Conservation (phyloP, 2,888 invertebrate genomes). For the Rhamnusium bicolor region DNA sequence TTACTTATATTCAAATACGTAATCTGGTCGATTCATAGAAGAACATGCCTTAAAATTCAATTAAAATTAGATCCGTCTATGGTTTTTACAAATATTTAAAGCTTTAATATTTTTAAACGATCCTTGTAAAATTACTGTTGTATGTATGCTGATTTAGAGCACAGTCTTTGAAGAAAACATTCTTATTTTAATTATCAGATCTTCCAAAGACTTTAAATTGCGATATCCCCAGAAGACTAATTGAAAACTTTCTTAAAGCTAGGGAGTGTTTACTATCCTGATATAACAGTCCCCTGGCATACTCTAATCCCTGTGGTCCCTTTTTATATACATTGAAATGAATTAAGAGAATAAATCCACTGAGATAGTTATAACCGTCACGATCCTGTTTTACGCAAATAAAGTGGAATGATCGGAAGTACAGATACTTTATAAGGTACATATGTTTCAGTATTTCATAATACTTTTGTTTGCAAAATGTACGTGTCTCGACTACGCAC, state of each 20-base stretch:
- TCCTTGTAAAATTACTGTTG: too few species aligned
- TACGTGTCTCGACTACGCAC: slow-evolving; percentile 38
- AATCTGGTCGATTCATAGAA: too few species aligned
- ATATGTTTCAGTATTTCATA: slow-evolving; percentile 32
- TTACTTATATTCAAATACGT: too few species aligned
- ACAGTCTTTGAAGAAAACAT: too few species aligned
- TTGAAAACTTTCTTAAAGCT: not conserved
- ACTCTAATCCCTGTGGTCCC: not conserved
- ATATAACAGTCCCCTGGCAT: not conserved
- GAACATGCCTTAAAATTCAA: too few species aligned
- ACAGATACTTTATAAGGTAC: slow-evolving; percentile 27
- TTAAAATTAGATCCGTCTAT: too few species aligned
- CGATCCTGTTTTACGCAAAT: not conserved
- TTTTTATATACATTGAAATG: not conserved
- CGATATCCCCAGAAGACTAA: not conserved
- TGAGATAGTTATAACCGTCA: not conserved
- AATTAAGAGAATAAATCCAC: not conserved
- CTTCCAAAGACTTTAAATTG: not conserved
- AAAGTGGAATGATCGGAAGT: slow-evolving; percentile 29
- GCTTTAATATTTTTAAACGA: too few species aligned
- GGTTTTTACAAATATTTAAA: too few species aligned
- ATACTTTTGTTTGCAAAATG: slow-evolving; percentile 32
- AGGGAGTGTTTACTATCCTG: not conserved
- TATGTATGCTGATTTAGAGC: too few species aligned
- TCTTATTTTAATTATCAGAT: too few species aligned